Base-by-base conservation (phyloP, 23 tunicate species). In the Styela clava region DNA sequence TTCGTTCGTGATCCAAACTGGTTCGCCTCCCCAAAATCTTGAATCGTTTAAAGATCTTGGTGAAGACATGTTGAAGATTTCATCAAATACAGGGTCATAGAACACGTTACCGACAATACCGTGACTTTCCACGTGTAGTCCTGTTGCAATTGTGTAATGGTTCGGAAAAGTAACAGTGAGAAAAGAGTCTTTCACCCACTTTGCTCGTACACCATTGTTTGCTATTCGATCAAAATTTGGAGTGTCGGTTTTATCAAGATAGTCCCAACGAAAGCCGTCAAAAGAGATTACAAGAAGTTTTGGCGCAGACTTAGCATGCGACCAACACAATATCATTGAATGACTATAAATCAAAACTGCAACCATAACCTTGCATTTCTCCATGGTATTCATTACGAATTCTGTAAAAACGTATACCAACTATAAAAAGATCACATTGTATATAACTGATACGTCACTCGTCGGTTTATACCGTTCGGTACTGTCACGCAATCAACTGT, bases 191-290 rank as follows among this genome's bases (percentile, higher is more conserved):
- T 84, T 74, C 0, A 90, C 65, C 99, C 99, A 95, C 35, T 95
- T 90, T 0, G 99, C 99, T 79, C 84, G 86, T 12, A 90, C 92
- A 2, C 99, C 99, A 56, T 68, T 33, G 21, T 52, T 74, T 34
- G 86, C 80, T 22, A 95, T 78, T 33, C 69, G 33, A 44, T 86
- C 91, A 64, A 95, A 95, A 68, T 95, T 86, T 22, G 92, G 92
- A 9, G 95, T 86, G 5, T 65, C 56, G 2, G 88, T 87, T 74
- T 95, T 79, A 24, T 51, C 31, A 52, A 95, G 69, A 65, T 95
- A 95, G 56, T 95, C 89, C 89, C 90, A 95, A 2, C 99, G 86
- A 74, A 95, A 95, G 0, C 99, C 99, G 81, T 95, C 99, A 79
- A 95, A 86, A 20, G 99, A 95, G 29, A 95, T 84, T 64, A 95